These are phyloP conservation scores for Leptoteleia sp. DNA, from an alignment of 1,140 invertebrate species.

Conservation along the genomic window DNA sequence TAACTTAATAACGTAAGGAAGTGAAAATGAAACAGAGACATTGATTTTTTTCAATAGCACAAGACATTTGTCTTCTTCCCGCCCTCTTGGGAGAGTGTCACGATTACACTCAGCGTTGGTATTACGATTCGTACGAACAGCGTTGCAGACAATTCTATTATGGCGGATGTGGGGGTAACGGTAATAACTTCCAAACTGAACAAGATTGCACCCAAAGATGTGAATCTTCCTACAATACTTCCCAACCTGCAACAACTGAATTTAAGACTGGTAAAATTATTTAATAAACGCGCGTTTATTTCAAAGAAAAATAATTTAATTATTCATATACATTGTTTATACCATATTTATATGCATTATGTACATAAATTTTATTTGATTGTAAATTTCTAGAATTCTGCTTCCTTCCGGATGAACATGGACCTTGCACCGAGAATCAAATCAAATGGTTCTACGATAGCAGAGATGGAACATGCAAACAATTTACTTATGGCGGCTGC, in stretches of 20 bases:
- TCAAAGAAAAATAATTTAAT: slow-evolving; percentile 3
- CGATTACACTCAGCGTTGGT: slow-evolving; percentile 90
- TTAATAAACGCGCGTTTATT: no score
- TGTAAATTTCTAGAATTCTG: slow-evolving; percentile 85
- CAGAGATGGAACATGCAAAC: slow-evolving; percentile 87
- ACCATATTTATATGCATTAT: no score
- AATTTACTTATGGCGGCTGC: slow-evolving; percentile 92
- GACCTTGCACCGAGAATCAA: slow-evolving; percentile 84
- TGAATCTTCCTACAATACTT: slow-evolving; percentile 74
- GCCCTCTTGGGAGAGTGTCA: slow-evolving; percentile 89
- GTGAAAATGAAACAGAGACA: slow-evolving; percentile 15
- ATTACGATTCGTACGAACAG: slow-evolving; percentile 88
- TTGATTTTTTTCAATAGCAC: slow-evolving; percentile 79
- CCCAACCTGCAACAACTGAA: slow-evolving; percentile 69
- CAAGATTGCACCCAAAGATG: slow-evolving; percentile 86
- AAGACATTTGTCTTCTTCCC: slow-evolving; percentile 88
- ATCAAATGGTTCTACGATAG: slow-evolving; percentile 91
- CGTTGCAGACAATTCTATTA: slow-evolving; percentile 90
- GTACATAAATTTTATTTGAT: no score
- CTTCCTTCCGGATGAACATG: slow-evolving; percentile 85
- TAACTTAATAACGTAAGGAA: not conserved
- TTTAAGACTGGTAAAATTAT: slow-evolving; percentile 73
- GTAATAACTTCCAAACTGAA: slow-evolving; percentile 88
- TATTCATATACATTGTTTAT: not conserved
- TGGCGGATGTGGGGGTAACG: slow-evolving; percentile 90